Conservation (phyloP, 2,797 vertebrate genomes). For the Galaxias olidus region DNA sequence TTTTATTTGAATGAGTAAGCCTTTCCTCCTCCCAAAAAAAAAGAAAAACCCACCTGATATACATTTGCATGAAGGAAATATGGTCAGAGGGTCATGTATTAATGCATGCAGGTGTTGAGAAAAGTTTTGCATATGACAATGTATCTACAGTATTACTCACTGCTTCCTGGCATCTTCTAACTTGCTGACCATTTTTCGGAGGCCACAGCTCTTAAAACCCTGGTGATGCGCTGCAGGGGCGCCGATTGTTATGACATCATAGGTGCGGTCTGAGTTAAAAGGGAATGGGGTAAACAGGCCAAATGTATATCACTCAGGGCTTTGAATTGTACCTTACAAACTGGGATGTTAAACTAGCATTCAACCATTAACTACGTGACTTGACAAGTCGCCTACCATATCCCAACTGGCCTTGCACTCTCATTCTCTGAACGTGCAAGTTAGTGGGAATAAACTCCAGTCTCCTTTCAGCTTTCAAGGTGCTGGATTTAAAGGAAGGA, state of each 20-base stretch:
- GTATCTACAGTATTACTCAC: constrained; percentile 87
- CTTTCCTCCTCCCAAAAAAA: too few species aligned
- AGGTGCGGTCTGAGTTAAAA: constrained; percentile 84
- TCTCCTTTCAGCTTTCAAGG: constrained; percentile 94
- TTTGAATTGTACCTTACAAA: too few species aligned
- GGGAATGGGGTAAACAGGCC: background rate
- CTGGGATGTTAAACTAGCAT: too few species aligned
- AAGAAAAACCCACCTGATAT: too few species aligned
- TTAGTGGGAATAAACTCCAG: constrained; percentile 97
- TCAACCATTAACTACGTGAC: too few species aligned
- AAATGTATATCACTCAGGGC: background rate
- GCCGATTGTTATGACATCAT: constrained; percentile 95
- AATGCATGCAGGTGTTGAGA: too few species aligned
- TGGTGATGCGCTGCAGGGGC: constrained; percentile 97
- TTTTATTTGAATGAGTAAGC: too few species aligned
- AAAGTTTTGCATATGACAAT: too few species aligned
- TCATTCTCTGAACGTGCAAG: constrained; percentile 97
- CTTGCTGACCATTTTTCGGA: constrained; percentile 91
- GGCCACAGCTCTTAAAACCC: constrained; percentile 94
- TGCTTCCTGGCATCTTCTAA: constrained; percentile 96
- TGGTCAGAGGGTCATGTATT: too few species aligned
- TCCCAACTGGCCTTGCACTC: constrained; percentile 93
- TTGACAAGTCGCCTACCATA: constrained; percentile 78
- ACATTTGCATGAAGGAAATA: too few species aligned
- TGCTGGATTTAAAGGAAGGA: constrained; percentile 97